Conservation (phyloP, 2,888 invertebrate species). For the Melitaea athalia region DNA sequence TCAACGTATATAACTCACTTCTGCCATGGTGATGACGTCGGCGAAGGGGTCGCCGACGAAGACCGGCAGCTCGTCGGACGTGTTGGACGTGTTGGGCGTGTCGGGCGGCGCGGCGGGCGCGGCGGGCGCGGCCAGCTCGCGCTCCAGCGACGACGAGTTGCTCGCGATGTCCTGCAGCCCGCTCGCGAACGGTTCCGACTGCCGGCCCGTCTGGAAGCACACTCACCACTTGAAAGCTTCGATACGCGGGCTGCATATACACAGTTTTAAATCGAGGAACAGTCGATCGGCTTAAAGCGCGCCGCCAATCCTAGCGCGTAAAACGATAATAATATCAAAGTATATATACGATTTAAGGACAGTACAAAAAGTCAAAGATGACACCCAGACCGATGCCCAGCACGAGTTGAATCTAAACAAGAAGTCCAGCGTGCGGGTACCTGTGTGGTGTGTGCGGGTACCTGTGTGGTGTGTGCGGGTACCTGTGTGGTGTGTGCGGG, state of each 20-base stretch:
- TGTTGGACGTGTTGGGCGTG: conserved; percentile 60
- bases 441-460: conserved; percentile 38
- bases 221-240: too few species aligned
- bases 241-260: neutral
- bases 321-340: too few species aligned
- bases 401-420: neutral
- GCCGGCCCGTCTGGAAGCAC: conserved; percentile 62
- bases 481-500: conserved; percentile 35
- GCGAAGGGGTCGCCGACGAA: conserved; percentile 65
- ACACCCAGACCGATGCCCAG: too few species aligned
- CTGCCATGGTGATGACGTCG: conserved; percentile 64
- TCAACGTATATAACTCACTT: conserved; percentile 51
- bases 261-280: too few species aligned
- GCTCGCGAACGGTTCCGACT: conserved; percentile 66
- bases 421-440: neutral
- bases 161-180: conserved; percentile 50
- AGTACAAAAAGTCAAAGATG: too few species aligned
- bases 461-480: conserved; percentile 35
- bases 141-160: conserved; percentile 70
- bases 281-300: too few species aligned
- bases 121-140: conserved; percentile 54
- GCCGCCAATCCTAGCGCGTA: too few species aligned
- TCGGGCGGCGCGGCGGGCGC: conserved; percentile 59
- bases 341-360: too few species aligned
- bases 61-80: conserved; percentile 67